phyloP scores from a whole-genome alignment of 2,797 vertebrate genomes.

The Tadarida brasiliensis region DNA sequence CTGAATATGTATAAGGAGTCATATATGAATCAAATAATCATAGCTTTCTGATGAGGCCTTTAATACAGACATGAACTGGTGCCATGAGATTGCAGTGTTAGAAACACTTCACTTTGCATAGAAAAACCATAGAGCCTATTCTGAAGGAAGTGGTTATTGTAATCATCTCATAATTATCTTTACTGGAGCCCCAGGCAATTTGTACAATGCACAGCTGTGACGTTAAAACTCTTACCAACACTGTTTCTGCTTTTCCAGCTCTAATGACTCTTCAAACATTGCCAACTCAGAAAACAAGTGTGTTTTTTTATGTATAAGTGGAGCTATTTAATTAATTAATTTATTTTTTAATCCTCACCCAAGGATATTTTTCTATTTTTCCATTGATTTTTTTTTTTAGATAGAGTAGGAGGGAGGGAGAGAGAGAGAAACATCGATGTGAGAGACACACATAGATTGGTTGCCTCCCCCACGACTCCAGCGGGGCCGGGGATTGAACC shows the following conservation, averaged over 20 bases:
- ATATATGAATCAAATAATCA: neutral
- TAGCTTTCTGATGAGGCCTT: neutral
- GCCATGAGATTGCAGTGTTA: neutral
- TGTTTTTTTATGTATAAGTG: too few species aligned
- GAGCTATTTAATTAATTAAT: too few species aligned
- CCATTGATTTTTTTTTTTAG: too few species aligned
- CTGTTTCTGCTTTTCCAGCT: neutral
- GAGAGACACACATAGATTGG: too few species aligned
- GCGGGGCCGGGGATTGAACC: too few species aligned
- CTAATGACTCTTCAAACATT: neutral
- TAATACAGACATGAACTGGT: neutral
- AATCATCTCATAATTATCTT: neutral
- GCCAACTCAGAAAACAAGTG: neutral
- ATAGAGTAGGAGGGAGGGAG: too few species aligned
- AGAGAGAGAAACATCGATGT: too few species aligned
- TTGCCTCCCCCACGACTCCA: too few species aligned
- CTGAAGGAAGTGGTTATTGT: neutral
- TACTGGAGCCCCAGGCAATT: neutral
- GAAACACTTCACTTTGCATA: neutral
- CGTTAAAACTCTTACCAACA: neutral
- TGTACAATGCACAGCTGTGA: neutral
- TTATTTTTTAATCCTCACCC: too few species aligned
- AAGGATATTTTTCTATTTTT: too few species aligned
- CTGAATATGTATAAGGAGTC: neutral
- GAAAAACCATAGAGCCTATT: neutral